A percentile compares a stretch with the other conserved stretches of the same genome.
Evolutionary conservation across 2,888 invertebrate genomes (phyloP).

Genomic region (Linnaemya tessellans): DNA sequence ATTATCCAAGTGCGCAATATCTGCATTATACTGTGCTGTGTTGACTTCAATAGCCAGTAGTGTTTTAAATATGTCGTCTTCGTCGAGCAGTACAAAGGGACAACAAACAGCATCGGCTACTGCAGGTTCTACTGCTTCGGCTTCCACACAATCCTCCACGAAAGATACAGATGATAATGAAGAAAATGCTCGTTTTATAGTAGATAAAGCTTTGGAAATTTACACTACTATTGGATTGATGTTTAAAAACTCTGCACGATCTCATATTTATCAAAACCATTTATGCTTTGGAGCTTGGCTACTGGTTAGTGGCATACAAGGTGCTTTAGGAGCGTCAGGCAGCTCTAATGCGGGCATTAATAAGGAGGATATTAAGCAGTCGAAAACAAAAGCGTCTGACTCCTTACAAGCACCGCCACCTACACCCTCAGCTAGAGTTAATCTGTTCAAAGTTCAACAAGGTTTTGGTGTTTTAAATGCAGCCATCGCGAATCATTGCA

Average conservation of each 20-base stretch:
- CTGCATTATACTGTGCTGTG: conserved; percentile 92
- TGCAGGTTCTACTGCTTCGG: conserved; percentile 68
- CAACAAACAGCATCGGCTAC: conserved; percentile 71
- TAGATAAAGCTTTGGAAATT: conserved; percentile 94
- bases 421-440: conserved; percentile 85
- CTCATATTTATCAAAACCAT: conserved; percentile 94
- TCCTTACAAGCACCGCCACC: conserved; percentile 85
- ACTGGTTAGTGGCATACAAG: conserved; percentile 93
- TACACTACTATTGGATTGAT: conserved; percentile 91
- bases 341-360: conserved; percentile 86
- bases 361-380: conserved; percentile 77
- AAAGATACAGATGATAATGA: conserved; percentile 90
- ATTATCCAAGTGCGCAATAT: conserved; percentile 91
- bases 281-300: conserved; percentile 95
- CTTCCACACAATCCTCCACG: conserved; percentile 64
- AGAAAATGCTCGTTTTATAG: conserved; percentile 90
- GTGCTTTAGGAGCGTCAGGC: conserved; percentile 89
- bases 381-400: conserved; percentile 64
- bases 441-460: conserved; percentile 90
- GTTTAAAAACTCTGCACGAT: conserved; percentile 92
- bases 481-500: conserved; percentile 92
- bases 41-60: conserved; percentile 88
- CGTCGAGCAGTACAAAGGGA: conserved; percentile 85
- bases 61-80: conserved; percentile 85
- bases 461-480: conserved; percentile 95